Base-by-base conservation (phyloP, 92 coral and sea anemone species). In the Parazoanthus swiftii region DNA sequence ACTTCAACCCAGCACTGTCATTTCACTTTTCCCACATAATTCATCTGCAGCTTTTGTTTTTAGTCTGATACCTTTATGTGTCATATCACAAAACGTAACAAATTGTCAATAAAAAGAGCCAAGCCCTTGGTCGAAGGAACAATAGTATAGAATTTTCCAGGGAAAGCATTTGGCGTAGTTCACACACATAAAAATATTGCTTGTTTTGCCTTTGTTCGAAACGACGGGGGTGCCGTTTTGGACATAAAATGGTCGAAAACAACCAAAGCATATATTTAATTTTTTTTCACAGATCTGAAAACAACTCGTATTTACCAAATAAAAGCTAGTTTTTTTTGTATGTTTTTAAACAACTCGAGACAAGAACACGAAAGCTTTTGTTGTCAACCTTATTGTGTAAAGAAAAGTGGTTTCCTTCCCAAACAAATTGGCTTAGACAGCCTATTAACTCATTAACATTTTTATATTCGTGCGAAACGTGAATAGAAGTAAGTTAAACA, bases 121-220 rank as follows among this genome's bases (percentile, higher is more conserved):
- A n/a, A 79, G 82, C 82, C 82, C 42, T 29, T 20, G 43, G 35
- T 46, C 44, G 63, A 26, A 7, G 18, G 11, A 50, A 79, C 82
- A 79, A 79, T 50, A n/a, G 38, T 79, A 54, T 46, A 79, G 39
- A 26, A 73, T 25, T 76, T 79, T 48, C 58, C 10, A 35, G 43
- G 39, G 67, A 79, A 79, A 79, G 67, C 82, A 79, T 79, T 79
- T 79, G 82, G 82, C 8, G 38, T n/a, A 79, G 82, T 79, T 79
- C 82, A 46, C 82, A 79, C 82, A 79, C 82, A 29, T 79, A 51
- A 79, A 46, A 79, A 79, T 21, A 46, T 26, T 79, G 37, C 3
- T 79, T 48, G 59, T 11, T 50, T 46, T 50, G 9, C 65, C 39
- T 79, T 79, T 79, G 82, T 50, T 25, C 23, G 20, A 79, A 9